Base-by-base conservation (phyloP, 2,797 vertebrate species). In the Pseudocheirus occidentalis region DNA sequence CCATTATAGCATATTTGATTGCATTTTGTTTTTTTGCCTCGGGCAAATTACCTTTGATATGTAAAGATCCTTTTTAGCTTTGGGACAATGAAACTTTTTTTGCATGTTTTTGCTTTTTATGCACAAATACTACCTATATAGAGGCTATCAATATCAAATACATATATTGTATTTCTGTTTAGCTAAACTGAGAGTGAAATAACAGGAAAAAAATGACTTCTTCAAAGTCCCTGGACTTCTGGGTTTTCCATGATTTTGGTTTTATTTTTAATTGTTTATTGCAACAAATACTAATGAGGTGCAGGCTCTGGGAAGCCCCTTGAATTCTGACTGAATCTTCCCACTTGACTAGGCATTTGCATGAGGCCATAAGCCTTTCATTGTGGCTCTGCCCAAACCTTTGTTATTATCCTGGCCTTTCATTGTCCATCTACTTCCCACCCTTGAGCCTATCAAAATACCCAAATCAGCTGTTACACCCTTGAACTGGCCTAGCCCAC, bases 11-110 rank as follows among this genome's bases (percentile, higher is more conserved):
- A 9, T 46, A 92, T 90, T 55, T 95, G 92, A 5, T 24, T 91
- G 9, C 12, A 89, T 93, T 93, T 92, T 93, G 2, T 57, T 94
- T 93, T 94, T 93, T 21, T 91, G 11, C 93, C 6, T 93, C 92
- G 27, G 54, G 40, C 31, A 92, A 40, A 55, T 59, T 46, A 52
- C 11, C 27, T 91, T 92, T 93, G 4, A 87, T 52, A 54, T 96
- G 27, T 62, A 46, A 95, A 92, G 16, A 95, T 50, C 0, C 6
- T 5, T 94, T 92, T 7, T 14, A 5, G 5, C 66, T 21, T 56
- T 95, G 21, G 54, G 50, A 10, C 34, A 46, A 94, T 90, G 7
- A 52, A 91, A 54, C 91, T 0, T 55, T 91, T 91, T 94, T 14
- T 29, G 50, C 58, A 27, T 31, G 27, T 90, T 28, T 46, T 92